Conservation (phyloP, 2,888 invertebrate species). For the Thereva nobilitata region DNA sequence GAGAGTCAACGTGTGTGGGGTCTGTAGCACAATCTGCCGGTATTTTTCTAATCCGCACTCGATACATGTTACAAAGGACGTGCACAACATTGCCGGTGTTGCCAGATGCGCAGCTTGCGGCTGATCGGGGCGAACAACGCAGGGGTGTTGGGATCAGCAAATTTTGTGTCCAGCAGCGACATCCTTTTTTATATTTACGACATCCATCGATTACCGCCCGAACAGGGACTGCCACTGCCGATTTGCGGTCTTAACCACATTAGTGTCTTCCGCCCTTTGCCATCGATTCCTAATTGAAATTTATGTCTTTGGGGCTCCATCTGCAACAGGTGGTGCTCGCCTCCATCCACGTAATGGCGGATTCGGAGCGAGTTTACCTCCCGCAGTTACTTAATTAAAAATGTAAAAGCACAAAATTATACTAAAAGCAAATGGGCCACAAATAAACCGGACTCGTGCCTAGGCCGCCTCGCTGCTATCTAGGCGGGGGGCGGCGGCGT, state of each 20-base stretch:
- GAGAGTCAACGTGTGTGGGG: neutral
- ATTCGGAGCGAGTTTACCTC: slow-evolving; percentile 19
- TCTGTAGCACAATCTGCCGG: slow-evolving; percentile 2
- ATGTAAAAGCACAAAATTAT: slow-evolving; percentile 29
- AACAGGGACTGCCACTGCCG: neutral
- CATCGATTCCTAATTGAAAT: slow-evolving; percentile 31
- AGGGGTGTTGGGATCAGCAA: too few relatives aligned
- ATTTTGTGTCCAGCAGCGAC: too few relatives aligned
- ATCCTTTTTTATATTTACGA: too few relatives aligned
- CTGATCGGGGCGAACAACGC: too few relatives aligned
- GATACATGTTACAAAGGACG: too few relatives aligned
- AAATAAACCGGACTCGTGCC: slow-evolving; percentile 10
- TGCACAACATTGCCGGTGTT: too few relatives aligned
- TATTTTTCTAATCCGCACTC: too few relatives aligned
- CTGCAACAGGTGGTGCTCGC: slow-evolving; percentile 20
- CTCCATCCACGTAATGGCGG: neutral
- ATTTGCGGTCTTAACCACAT: slow-evolving; percentile 6
- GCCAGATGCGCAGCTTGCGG: too few relatives aligned
- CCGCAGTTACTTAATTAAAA: slow-evolving; percentile 31
- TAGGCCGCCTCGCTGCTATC: too few relatives aligned
- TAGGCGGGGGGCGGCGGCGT: neutral
- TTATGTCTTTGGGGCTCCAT: slow-evolving; percentile 18
- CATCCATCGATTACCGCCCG: slow-evolving; percentile 14
- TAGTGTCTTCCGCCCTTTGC: slow-evolving; percentile 27
- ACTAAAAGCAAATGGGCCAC: slow-evolving; percentile 20